Conservation (phyloP, 2,113 vertebrate species). For the Centropus unirufus region DNA sequence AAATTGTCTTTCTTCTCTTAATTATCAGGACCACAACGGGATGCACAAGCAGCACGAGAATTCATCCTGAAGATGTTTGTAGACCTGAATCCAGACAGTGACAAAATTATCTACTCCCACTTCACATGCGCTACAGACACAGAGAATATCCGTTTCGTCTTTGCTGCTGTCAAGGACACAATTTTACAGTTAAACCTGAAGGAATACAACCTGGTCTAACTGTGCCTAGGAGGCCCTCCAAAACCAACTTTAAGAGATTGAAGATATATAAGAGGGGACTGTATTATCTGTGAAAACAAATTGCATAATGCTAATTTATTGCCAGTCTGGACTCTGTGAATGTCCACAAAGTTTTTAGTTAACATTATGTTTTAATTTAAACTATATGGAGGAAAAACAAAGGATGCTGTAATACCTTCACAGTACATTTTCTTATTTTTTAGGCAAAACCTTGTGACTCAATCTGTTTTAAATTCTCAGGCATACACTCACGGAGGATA, state of each 20-base stretch:
- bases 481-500: conserved; percentile 72
- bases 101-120: conserved; percentile 97
- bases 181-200: conserved; percentile 95
- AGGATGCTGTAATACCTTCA: conserved; percentile 81
- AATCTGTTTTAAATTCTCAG: conserved; percentile 78
- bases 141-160: conserved; percentile 95
- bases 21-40: conserved; percentile 86
- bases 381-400: conserved; percentile 78
- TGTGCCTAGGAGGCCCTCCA: conserved; percentile 61
- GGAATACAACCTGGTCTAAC: conserved; percentile 93
- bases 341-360: conserved; percentile 81
- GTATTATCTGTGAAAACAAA: conserved; percentile 84
- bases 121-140: conserved; percentile 97
- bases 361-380: conserved; percentile 92
- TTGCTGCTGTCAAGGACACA: conserved; percentile 95
- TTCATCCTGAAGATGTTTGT: conserved; percentile 98
- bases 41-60: conserved; percentile 91
- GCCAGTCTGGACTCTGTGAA: conserved; percentile 83
- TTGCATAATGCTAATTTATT: conserved; percentile 95
- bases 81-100: conserved; percentile 95
- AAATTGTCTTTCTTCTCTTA: conserved; percentile 8
- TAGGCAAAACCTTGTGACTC: conserved; percentile 81
- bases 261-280: conserved; percentile 80
- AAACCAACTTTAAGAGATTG: conserved; percentile 49
- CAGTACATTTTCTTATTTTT: conserved; percentile 82